Conservation (phyloP, 2,113 vertebrate species). For the Catagonus wagneri region DNA sequence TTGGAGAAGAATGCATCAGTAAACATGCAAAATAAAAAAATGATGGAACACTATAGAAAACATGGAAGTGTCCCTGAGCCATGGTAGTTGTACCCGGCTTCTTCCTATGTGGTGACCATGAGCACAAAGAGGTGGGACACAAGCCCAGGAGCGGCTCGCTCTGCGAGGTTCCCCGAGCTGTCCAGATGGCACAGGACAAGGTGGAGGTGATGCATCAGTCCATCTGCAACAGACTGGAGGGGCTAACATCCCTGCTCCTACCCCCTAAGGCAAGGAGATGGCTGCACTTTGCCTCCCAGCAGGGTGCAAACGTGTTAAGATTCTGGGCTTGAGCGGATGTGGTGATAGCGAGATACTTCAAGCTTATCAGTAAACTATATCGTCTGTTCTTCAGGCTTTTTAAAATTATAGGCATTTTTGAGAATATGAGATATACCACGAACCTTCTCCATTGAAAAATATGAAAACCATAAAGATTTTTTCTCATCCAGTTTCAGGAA, state of each 20-base stretch:
- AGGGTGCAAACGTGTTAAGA: background rate
- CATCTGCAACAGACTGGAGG: background rate
- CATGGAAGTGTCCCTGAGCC: rapidly evolving
- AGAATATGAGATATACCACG: background rate
- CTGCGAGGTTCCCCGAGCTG: background rate
- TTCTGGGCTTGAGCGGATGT: background rate
- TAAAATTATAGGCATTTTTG: background rate
- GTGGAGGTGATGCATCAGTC: background rate
- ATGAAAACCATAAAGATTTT: background rate
- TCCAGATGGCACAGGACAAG: rapidly evolving
- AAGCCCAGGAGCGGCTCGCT: no score
- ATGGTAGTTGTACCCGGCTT: background rate
- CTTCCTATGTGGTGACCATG: rapidly evolving
- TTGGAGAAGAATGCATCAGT: no score
- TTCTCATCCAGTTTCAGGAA: background rate
- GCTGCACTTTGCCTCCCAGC: background rate
- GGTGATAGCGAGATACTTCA: background rate
- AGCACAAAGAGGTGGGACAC: background rate
- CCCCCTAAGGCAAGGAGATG: background rate
- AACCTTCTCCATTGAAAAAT: background rate
- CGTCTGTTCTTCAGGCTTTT: background rate
- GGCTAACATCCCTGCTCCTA: background rate
- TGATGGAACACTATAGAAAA: background rate
- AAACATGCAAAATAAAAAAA: background rate
- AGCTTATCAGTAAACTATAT: background rate